These are phyloP conservation scores for Haemorhous mexicanus DNA, from an alignment of 2,113 vertebrate species.

Conservation along the genomic window DNA sequence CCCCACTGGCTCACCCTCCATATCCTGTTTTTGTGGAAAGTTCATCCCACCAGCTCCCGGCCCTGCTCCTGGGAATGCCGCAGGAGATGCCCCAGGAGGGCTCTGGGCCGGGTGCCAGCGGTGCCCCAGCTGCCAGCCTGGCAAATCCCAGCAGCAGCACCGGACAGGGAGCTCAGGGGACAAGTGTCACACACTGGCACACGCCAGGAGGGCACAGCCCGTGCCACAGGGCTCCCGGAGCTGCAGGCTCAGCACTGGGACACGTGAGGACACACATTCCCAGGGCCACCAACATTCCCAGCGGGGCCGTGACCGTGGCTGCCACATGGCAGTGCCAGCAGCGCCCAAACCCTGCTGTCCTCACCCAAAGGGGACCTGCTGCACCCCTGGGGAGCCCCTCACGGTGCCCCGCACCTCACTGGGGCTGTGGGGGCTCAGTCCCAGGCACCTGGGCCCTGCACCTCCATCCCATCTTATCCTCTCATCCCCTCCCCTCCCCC, in stretches of 20 bases:
- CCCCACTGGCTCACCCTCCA: background rate
- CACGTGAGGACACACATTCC: accelerated
- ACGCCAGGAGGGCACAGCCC: background rate
- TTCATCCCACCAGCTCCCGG: background rate
- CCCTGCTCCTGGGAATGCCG: background rate
- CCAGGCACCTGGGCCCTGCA: background rate
- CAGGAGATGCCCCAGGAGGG: background rate
- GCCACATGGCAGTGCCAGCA: accelerated
- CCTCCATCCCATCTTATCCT: background rate
- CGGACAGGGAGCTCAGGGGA: background rate
- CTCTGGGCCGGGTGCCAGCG: background rate
- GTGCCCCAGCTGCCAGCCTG: background rate
- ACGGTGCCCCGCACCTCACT: accelerated
- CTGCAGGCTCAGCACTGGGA: background rate
- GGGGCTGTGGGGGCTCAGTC: too few relatives aligned
- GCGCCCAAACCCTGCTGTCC: background rate
- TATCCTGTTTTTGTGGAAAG: slow-evolving; percentile 79
- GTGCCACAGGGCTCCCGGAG: background rate
- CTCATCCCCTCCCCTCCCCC: background rate
- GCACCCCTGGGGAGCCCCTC: background rate
- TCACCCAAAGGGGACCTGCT: background rate
- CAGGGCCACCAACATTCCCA: background rate
- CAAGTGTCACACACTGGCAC: background rate
- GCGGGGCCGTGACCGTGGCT: accelerated
- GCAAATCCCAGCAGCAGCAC: background rate